Conservation (phyloP, 1,140 invertebrate genomes). For the Ips nitidus region DNA sequence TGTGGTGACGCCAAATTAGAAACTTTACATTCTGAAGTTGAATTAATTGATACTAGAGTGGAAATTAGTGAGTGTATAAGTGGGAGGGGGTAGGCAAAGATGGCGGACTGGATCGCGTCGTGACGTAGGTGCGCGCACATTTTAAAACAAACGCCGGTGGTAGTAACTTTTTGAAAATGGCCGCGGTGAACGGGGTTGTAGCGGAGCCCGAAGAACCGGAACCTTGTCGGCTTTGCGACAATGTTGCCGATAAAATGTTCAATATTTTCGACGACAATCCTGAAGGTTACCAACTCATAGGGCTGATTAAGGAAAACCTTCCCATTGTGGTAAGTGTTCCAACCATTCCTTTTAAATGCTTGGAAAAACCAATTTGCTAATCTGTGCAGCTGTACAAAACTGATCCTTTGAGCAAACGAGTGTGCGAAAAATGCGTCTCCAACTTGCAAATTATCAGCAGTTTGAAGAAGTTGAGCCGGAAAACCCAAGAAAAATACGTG, state of each 20-base stretch:
- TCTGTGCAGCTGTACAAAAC: slow-evolving; percentile 48
- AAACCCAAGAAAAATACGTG: slow-evolving; percentile 45
- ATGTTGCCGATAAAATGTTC: slow-evolving; percentile 45
- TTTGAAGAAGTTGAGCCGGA: slow-evolving; percentile 45
- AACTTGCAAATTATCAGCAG: slow-evolving; percentile 43
- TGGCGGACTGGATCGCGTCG: slow-evolving; percentile 30
- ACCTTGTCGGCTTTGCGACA: slow-evolving; percentile 48
- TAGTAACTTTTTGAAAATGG: not conserved
- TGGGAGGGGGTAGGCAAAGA: slow-evolving; percentile 9
- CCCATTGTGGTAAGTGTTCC: slow-evolving; percentile 48
- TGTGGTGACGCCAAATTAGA: too few species aligned
- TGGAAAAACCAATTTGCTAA: not conserved
- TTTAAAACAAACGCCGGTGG: not conserved
- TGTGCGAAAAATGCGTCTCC: slow-evolving; percentile 47
- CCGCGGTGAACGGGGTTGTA: too few species aligned
- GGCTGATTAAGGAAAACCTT: slow-evolving; percentile 49
- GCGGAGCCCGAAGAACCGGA: slow-evolving; percentile 22
- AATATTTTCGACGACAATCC: slow-evolving; percentile 49
- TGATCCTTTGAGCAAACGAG: slow-evolving; percentile 49
- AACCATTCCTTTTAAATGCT: slow-evolving; percentile 16
- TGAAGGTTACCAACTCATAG: slow-evolving; percentile 46
- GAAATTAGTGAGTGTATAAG: too few species aligned
- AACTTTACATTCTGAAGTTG: too few species aligned
- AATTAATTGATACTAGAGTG: too few species aligned
- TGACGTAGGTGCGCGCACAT: slow-evolving; percentile 5